Base-by-base conservation (phyloP, 1,140 invertebrate genomes). In the Trachymyrmex septentrionalis region DNA sequence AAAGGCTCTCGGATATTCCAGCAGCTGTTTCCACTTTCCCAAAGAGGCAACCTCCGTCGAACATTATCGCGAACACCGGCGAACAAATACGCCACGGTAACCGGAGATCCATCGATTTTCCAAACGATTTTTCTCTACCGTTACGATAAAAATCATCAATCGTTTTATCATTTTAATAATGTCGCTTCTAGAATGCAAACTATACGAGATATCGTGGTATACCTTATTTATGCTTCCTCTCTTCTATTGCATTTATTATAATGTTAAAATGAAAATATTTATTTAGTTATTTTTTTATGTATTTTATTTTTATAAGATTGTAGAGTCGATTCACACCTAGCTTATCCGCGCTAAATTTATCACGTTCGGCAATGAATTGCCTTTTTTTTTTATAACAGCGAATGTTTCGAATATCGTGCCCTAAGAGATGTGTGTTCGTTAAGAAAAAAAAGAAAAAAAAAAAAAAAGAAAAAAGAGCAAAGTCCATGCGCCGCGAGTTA, bases 1-100 rank as follows among this genome's bases (percentile, higher is more conserved):
- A 64, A 66, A 77, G 66, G 21, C 71, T 6, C 44, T 21, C 71
- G 38, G 55, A 72, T 86, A 88, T 78, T 82, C 82, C 77, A 84
- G 48, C 77, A 55, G 21, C 64, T 48, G 50, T 27, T 81, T 81
- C 48, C 50, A 71, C 48, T 81, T 81, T 71, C 34, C 21, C 34
- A 5, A 55, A 38, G 48, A 81, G 50, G 16, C 27, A 21, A 21
- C 24, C 59, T 48, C 24, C 64, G 16, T 16, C 24, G 24, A 27
- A 88, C 87, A 67, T 67, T 80, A 71, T 48, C 48, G 64, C 64
- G 16, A 81, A 72, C 34, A 66, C 19, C 21, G 16, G 16, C 48
- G 50, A 30, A 30, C 71, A 6, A 53, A 57, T 7, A 59, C 6
- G 30, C n/a, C 34, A 4, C 21, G 67, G 24, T 16, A 9, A 38